These are phyloP conservation scores for Heterodera filipjevi DNA, from an alignment of 2,888 invertebrate genomes.

Conservation along the genomic window DNA sequence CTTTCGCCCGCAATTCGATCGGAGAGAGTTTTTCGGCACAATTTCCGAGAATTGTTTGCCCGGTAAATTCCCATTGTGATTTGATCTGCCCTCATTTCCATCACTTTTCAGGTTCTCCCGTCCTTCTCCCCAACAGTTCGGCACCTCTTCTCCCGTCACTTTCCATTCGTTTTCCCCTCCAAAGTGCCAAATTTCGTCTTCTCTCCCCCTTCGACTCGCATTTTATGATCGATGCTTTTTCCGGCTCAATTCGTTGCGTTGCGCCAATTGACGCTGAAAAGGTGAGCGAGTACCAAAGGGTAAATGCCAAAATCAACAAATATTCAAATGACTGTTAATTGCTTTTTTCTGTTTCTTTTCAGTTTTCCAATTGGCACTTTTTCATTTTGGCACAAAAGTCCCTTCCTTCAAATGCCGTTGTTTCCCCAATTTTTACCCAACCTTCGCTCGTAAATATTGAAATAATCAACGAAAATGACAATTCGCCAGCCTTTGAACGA, in stretches of 20 bases:
- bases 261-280: slow-evolving; percentile 66
- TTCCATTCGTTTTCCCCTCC: slow-evolving; percentile 43
- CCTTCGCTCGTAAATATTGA: slow-evolving; percentile 44
- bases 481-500: slow-evolving; percentile 53
- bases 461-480: slow-evolving; percentile 61
- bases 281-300: too few species aligned
- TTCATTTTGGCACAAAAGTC: slow-evolving; percentile 10
- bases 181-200: slow-evolving; percentile 75
- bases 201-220: slow-evolving; percentile 72
- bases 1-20: not conserved
- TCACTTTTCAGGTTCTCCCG: not conserved
- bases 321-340: too few species aligned
- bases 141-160: not conserved
- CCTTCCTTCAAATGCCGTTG: not conserved
- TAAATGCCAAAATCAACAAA: too few species aligned
- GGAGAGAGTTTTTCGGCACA: not conserved
- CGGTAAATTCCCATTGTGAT: not conserved
- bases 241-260: slow-evolving; percentile 53
- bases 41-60: not conserved
- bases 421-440: slow-evolving; percentile 38
- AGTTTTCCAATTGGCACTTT: not conserved
- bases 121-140: not conserved
- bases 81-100: not conserved
- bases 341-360: slow-evolving; percentile 28
- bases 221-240: not conserved